phyloP scores from a whole-genome alignment of 2,797 vertebrate genomes.

The Stomatorhinus walkeri region DNA sequence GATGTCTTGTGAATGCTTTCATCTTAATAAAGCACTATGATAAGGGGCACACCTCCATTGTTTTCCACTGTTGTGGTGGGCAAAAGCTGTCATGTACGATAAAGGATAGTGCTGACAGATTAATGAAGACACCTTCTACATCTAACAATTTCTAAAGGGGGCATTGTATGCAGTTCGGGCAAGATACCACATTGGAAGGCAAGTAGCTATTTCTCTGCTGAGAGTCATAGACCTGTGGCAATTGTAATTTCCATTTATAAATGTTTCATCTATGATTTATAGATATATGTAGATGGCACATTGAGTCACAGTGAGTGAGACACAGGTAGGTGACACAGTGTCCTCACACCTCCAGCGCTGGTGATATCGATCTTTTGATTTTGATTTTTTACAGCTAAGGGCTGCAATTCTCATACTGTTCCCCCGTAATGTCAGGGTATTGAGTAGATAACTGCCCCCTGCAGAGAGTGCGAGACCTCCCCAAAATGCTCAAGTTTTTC shows the following conservation, averaged over 20 bases:
- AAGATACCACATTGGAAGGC: background rate
- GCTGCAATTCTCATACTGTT: background rate
- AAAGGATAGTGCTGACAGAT: conserved; percentile 6
- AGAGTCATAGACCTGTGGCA: background rate
- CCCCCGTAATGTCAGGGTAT: background rate
- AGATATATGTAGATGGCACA: background rate
- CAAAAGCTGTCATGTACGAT: background rate
- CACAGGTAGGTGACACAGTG: background rate
- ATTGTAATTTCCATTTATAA: background rate
- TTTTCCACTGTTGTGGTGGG: background rate
- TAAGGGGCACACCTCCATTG: background rate
- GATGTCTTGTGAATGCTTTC: conserved; percentile 3
- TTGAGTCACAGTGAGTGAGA: background rate
- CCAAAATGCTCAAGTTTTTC: background rate
- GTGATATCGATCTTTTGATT: background rate
- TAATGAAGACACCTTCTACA: background rate
- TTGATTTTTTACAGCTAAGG: background rate
- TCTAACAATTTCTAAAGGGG: background rate
- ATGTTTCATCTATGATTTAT: background rate
- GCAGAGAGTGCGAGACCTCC: background rate
- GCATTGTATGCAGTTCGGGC: background rate
- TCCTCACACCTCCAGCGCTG: background rate
- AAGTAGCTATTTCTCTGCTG: background rate
- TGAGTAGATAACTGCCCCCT: background rate
- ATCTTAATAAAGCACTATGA: background rate